Base-by-base conservation (phyloP, 2,113 vertebrate genomes). In the Cavia aperea region DNA sequence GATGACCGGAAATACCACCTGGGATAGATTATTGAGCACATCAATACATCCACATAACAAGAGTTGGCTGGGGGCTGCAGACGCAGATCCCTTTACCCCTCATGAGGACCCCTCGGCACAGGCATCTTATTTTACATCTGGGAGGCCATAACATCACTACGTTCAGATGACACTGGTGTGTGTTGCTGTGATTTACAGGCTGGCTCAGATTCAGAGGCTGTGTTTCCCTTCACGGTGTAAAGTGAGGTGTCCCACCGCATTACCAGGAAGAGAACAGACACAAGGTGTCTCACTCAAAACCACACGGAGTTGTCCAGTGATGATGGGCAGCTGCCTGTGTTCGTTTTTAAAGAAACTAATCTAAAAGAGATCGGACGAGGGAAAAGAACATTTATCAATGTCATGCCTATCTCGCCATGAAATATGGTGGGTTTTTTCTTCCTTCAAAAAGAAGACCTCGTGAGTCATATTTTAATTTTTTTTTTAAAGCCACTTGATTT, bases 271-370 rank as follows among this genome's bases (percentile, higher is more conserved):
- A 95, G 60, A 66, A 75, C 36, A 29, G 9, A 5, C 56, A 54
- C 46, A 66, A 90, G 65, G 66, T 1, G 79, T 83, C 54, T 72
- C 91, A 66, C 56, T 43, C 54, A 39, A 84, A 90, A 43, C n/a
- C 58, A 86, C 75, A 60, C 75, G 65, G 88, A 90, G 92, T 62
- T 65, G 54, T 72, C 29, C 54, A 4, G 58, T 68, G 70, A 84
- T 89, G 90, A 81, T 7, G 5, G 83, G 78, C 23, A 60, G 21
- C 70, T 56, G 54, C 24, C 33, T 8, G 72, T 14, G 56, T 88
- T 65, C 93, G 33, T 94, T 96, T 93, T 92, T 93, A 66, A 66
- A 88, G 84, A 91, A 94, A 93, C 72, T 43, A 66, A 56, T 81
- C 4, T 77, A 60, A 49, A 11, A 39, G 51, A n/a, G 56, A 33